Evolutionary conservation across 2,888 invertebrate species (phyloP).

Genomic region (Zaprionus obscuricornis): DNA sequence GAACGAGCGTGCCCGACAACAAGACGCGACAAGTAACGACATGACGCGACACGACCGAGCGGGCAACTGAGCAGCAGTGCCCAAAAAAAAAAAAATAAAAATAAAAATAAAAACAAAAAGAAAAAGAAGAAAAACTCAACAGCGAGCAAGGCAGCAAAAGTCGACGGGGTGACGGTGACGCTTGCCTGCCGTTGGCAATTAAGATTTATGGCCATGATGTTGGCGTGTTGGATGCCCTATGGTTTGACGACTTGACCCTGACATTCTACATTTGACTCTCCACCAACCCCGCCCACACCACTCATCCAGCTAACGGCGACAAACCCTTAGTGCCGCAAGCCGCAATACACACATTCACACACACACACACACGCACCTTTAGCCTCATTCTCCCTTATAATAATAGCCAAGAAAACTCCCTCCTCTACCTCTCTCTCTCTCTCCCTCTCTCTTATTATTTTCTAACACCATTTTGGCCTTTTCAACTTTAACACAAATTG

Average conservation of each 20-base stretch:
- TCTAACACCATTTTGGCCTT: slow-evolving; percentile 3
- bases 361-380: slow-evolving; percentile 16
- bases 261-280: slow-evolving; percentile 12
- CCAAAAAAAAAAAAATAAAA: too few species aligned
- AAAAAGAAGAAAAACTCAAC: too few species aligned
- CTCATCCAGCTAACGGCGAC: slow-evolving; percentile 11
- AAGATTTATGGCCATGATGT: slow-evolving; percentile 75
- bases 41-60: too few species aligned
- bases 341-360: too few species aligned
- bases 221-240: slow-evolving; percentile 63
- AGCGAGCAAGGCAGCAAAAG: slow-evolving; percentile 26
- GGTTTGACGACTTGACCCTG: slow-evolving; percentile 53
- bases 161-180: slow-evolving; percentile 47
- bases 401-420: neutral
- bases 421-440: too few species aligned
- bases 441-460: neutral
- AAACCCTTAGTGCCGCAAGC: too few species aligned
- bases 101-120: too few species aligned
- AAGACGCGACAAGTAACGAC: too few species aligned
- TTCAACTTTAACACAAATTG: too few species aligned
- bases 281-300: slow-evolving; percentile 16
- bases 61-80: too few species aligned
- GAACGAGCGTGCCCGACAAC: too few species aligned
- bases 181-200: slow-evolving; percentile 71
- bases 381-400: slow-evolving; percentile 10